Percentiles rank a stretch among this genome's conserved stretches.
These are phyloP conservation scores for Drosophila virilis DNA, from an alignment of 1,140 invertebrate genomes.

Conservation along the genomic window DNA sequence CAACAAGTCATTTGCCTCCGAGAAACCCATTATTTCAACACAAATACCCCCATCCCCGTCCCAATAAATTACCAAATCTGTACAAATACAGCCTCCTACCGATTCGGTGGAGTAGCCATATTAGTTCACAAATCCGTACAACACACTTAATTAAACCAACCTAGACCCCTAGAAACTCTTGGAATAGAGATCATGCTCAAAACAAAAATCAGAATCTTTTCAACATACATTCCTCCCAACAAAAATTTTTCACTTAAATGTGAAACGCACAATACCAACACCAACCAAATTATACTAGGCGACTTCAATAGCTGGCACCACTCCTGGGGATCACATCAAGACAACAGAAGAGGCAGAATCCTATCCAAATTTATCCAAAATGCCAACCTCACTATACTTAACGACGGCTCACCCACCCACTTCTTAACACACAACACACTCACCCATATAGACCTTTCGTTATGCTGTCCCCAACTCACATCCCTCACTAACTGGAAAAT, in stretches of 20 bases:
- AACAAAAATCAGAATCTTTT: not conserved
- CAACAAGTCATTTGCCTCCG: no score
- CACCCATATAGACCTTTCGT: no score
- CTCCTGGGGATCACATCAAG: not conserved
- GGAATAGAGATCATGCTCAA: not conserved
- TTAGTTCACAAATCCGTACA: not conserved
- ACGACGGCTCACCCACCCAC: not conserved
- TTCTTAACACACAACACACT: no score
- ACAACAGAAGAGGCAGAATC: not conserved
- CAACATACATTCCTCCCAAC: not conserved
- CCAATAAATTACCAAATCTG: not conserved
- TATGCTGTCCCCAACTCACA: no score
- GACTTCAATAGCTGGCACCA: not conserved
- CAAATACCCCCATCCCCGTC: no score
- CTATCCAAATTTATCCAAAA: not conserved
- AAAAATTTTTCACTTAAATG: not conserved
- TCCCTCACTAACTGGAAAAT: no score
- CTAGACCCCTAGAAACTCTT: not conserved
- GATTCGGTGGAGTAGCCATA: no score
- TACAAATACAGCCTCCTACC: no score
- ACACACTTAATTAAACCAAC: slow-evolving; percentile 1
- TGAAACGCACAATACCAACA: not conserved
- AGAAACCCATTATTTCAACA: no score
- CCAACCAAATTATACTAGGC: not conserved
- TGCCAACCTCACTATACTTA: not conserved